A percentile compares a stretch with the other conserved stretches of the same genome.
phyloP scores from a whole-genome alignment of 2,797 vertebrate genomes.

The Salarias fasciatus region DNA sequence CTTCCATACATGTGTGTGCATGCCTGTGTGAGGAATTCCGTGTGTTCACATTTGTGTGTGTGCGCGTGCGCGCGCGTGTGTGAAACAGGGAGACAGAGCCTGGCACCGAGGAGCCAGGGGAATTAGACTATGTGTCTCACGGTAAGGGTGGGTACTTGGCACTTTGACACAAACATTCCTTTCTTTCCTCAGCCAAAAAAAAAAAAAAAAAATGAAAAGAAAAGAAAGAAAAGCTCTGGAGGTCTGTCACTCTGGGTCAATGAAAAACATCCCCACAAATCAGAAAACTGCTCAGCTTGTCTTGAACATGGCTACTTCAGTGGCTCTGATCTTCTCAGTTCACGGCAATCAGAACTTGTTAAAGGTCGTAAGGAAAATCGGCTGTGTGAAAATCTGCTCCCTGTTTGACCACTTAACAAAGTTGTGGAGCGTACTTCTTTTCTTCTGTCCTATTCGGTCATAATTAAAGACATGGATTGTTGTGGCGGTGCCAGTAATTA shows the following conservation, averaged over 20 bases:
- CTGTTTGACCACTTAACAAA: no score
- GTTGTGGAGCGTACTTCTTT: no score
- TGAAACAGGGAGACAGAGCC: conserved; percentile 49
- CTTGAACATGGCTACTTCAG: conserved; percentile 22
- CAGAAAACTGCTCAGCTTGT: conserved; percentile 38
- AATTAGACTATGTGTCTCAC: conserved; percentile 65
- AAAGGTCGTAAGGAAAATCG: neutral
- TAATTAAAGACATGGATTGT: neutral
- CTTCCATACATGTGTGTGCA: conserved; percentile 53
- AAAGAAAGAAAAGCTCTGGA: no score
- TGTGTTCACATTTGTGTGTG: conserved; percentile 17
- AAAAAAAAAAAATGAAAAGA: no score
- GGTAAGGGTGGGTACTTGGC: conserved; percentile 75
- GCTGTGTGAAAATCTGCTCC: no score
- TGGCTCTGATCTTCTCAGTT: neutral
- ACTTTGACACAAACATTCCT: conserved; percentile 71
- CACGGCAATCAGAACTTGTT: no score
- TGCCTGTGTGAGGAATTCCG: conserved; percentile 40
- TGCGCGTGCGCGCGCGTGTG: conserved; percentile 18
- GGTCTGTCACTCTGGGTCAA: conserved; percentile 62
- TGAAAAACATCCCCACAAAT: conserved; percentile 37
- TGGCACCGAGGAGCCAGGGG: conserved; percentile 68
- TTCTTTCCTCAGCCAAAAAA: conserved; percentile 55
- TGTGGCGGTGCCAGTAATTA: no score
- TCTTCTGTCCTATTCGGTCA: neutral